A percentile compares a stretch with the other conserved stretches of the same genome.
phyloP scores from a whole-genome alignment of 2,797 vertebrate genomes.

The Gallinago solitaria region DNA sequence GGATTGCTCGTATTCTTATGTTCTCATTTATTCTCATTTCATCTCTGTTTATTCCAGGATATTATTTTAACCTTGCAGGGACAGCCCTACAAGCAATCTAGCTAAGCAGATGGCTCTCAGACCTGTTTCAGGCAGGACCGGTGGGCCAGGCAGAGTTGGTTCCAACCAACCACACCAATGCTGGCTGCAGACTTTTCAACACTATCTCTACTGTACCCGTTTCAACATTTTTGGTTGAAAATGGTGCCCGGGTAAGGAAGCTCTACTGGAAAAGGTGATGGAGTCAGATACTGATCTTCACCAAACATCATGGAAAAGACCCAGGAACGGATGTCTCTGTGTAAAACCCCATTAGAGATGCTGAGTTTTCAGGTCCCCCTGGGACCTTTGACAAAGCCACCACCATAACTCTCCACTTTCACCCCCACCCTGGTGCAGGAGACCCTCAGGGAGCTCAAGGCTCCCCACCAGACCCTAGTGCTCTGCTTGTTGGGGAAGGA shows the following conservation, averaged over 20 bases:
- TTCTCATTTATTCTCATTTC: neutral
- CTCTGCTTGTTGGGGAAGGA: neutral
- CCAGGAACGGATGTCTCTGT: neutral
- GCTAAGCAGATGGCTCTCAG: neutral
- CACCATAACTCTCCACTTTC: rapidly evolving
- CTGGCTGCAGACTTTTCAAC: neutral
- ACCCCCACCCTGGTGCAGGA: neutral
- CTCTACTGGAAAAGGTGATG: neutral
- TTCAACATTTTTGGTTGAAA: neutral
- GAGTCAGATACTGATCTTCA: neutral
- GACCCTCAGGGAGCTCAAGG: neutral
- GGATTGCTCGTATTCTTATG: neutral
- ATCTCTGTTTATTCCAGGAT: neutral
- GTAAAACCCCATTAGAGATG: neutral
- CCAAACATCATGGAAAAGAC: neutral
- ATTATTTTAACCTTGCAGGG: neutral
- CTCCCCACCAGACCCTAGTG: rapidly evolving
- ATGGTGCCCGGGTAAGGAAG: neutral
- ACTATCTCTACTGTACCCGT: neutral
- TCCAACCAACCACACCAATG: neutral
- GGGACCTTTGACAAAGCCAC: rapidly evolving
- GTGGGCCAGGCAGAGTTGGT: neutral
- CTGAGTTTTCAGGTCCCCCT: neutral
- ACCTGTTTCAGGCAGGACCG: neutral
- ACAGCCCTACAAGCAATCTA: neutral